phyloP scores from a whole-genome alignment of 2,888 invertebrate species.

The Lasioglossum figueresi region DNA sequence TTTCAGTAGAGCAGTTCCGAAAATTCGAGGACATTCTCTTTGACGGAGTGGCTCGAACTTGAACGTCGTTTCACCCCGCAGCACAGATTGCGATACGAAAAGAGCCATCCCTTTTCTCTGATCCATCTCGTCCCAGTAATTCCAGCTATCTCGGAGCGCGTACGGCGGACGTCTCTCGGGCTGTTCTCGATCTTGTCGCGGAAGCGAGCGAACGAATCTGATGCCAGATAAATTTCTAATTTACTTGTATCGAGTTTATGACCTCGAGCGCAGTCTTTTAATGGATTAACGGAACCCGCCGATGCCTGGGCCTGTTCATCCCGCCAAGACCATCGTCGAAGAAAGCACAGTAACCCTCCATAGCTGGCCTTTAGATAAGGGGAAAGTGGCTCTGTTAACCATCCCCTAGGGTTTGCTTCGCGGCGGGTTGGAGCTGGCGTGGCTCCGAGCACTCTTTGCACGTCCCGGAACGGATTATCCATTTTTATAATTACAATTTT shows the following conservation, averaged over 20 bases:
- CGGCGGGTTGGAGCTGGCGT: neutral
- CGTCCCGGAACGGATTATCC: neutral
- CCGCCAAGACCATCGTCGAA: slow-evolving; percentile 36
- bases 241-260: slow-evolving; percentile 61
- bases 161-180: slow-evolving; percentile 2
- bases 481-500: neutral
- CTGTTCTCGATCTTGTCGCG: slow-evolving; percentile 36
- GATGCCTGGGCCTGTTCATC: slow-evolving; percentile 48
- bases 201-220: slow-evolving; percentile 37
- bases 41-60: neutral
- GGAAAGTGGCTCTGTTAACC: slow-evolving; percentile 44
- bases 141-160: slow-evolving; percentile 3
- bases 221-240: slow-evolving; percentile 66
- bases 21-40: neutral
- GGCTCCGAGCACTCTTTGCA: slow-evolving; percentile 2
- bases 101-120: neutral
- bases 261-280: slow-evolving; percentile 44
- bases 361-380: slow-evolving; percentile 46
- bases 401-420: slow-evolving; percentile 19
- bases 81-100: neutral
- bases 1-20: no score
- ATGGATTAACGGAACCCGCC: slow-evolving; percentile 59
- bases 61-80: neutral
- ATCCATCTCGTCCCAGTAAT: slow-evolving; percentile 10
- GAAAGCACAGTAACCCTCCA: slow-evolving; percentile 48